Percentiles rank a stretch among this genome's conserved stretches.
These are phyloP conservation scores for Lepidiolamprologus cunningtoni DNA, from an alignment of 2,113 vertebrate genomes.

Conservation along the genomic window DNA sequence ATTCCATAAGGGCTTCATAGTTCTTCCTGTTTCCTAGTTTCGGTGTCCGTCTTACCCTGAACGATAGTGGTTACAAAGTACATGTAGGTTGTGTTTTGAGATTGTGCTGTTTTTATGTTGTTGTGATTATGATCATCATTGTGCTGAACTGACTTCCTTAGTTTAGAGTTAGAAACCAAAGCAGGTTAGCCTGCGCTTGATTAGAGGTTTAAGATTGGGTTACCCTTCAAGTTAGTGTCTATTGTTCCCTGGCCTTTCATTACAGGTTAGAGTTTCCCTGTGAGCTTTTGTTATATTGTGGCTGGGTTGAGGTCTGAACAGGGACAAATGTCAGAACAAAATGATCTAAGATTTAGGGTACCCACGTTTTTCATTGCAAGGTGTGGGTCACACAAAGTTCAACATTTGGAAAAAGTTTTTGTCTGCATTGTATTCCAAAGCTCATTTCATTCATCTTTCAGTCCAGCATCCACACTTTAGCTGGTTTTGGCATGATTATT, in stretches of 20 bases:
- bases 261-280: conserved; percentile 89
- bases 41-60: not conserved
- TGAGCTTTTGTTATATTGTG: conserved; percentile 72
- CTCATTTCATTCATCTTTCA: not conserved
- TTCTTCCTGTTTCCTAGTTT: not conserved
- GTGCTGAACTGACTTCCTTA: conserved; percentile 25
- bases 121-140: not conserved
- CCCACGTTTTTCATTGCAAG: conserved; percentile 3
- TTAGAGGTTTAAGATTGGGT: conserved; percentile 88
- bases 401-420: not conserved
- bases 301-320: conserved; percentile 74
- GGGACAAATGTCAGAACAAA: conserved; percentile 67
- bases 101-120: not conserved
- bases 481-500: not conserved
- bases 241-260: conserved; percentile 90
- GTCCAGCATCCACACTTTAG: not conserved
- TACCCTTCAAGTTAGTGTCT: conserved; percentile 81
- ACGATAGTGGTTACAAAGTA: not conserved
- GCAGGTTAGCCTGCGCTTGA: conserved; percentile 82
- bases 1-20: not conserved
- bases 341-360: conserved; percentile 48
- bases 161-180: conserved; percentile 77
- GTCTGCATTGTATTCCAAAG: not conserved
- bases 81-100: not conserved
- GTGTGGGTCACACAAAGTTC: conserved; percentile 47